A percentile compares a stretch with the other conserved stretches of the same genome.
These are phyloP conservation scores for Chloroceryle amazona DNA, from an alignment of 2,797 vertebrate species.

Conservation along the genomic window DNA sequence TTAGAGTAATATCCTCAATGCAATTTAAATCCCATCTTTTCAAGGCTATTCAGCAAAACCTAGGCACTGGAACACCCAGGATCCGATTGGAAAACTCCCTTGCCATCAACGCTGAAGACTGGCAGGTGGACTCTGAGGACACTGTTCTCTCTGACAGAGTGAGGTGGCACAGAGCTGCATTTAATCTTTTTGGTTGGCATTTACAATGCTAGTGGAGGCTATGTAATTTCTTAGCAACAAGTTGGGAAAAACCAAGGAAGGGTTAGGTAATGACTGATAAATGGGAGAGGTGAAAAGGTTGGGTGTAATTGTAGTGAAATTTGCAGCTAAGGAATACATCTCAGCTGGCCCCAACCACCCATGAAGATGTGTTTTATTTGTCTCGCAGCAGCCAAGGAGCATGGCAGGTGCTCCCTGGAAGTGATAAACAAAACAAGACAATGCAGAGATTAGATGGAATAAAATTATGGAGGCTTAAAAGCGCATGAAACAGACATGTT, in stretches of 20 bases:
- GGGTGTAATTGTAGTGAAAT: not conserved
- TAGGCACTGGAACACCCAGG: not conserved
- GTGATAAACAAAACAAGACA: not conserved
- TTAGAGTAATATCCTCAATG: slow-evolving; percentile 72
- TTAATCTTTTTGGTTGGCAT: not conserved
- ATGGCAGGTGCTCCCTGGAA: not conserved
- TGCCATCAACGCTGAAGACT: not conserved
- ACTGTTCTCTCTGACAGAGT: not conserved
- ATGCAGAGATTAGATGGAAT: not conserved
- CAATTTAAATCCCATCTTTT: slow-evolving; percentile 76
- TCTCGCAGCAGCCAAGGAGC: not conserved
- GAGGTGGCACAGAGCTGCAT: not conserved
- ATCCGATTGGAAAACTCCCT: not conserved
- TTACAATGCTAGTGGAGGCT: not conserved
- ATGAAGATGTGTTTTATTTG: not conserved
- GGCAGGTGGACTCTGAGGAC: not conserved
- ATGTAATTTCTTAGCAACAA: not conserved
- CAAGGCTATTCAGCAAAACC: slow-evolving; percentile 55
- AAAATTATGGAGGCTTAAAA: not conserved
- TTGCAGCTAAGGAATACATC: not conserved
- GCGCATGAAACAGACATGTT: not conserved
- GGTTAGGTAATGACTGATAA: not conserved
- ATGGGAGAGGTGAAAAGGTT: not conserved
- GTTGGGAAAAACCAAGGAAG: not conserved
- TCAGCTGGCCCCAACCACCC: not conserved